Conservation (phyloP, 1,140 invertebrate genomes). For the Pemphigus obesinymphae region DNA sequence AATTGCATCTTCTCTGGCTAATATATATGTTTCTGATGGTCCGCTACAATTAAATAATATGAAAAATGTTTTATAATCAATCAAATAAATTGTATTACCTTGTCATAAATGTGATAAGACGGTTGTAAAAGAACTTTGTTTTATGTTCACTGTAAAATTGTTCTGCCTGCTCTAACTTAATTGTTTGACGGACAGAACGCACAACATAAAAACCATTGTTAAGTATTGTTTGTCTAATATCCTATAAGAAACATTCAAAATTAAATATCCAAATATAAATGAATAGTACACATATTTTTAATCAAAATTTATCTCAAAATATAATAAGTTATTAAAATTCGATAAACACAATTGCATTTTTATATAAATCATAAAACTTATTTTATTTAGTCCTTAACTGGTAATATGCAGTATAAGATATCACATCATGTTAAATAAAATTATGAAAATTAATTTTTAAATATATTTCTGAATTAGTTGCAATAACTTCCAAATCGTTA, state of each 20-base stretch:
- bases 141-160: slow-evolving; percentile 80
- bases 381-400: no score
- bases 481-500: no score
- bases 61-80: background rate
- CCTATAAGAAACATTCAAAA: slow-evolving; percentile 48
- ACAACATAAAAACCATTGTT: slow-evolving; percentile 72
- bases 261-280: no score
- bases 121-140: slow-evolving; percentile 81
- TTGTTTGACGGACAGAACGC: slow-evolving; percentile 59
- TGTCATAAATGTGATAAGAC: slow-evolving; percentile 78
- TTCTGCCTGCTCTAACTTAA: slow-evolving; percentile 62
- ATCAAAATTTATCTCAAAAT: no score
- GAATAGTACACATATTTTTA: no score
- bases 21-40: slow-evolving; percentile 69
- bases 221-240: slow-evolving; percentile 64
- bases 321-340: no score
- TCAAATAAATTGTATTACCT: slow-evolving; percentile 56
- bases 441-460: no score
- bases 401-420: no score
- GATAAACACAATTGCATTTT: no score
- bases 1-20: slow-evolving; percentile 72
- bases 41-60: slow-evolving; percentile 60
- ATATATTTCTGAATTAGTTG: no score
- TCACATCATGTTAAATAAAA: no score
- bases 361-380: no score